A percentile compares a stretch with the other conserved stretches of the same genome.
phyloP scores from a whole-genome alignment of 2,797 vertebrate genomes.

The Leuciscus waleckii region DNA sequence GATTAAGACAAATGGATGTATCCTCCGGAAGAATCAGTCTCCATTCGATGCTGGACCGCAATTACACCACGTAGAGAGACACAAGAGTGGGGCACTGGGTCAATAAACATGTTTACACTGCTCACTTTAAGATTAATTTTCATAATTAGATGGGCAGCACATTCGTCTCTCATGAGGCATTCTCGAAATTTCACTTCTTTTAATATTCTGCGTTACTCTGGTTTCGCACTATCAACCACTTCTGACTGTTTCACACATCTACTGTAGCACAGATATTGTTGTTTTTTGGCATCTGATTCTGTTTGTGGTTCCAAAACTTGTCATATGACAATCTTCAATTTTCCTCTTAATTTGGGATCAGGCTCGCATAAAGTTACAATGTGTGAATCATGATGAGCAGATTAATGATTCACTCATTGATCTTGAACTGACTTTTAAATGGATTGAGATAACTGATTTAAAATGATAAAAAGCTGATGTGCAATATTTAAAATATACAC shows the following conservation, averaged over 20 bases:
- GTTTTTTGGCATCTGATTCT: neutral
- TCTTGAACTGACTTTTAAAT: neutral
- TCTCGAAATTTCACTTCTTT: neutral
- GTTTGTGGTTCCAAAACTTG: neutral
- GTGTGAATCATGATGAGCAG: neutral
- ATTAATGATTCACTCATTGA: neutral
- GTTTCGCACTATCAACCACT: neutral
- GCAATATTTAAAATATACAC: neutral
- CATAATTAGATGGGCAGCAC: constrained; percentile 62
- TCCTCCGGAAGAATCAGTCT: constrained; percentile 72
- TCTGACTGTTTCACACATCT: neutral
- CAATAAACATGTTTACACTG: constrained; percentile 70
- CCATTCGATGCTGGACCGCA: constrained; percentile 66
- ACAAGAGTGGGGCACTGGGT: constrained; percentile 50
- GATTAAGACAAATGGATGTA: constrained; percentile 83
- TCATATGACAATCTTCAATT: neutral
- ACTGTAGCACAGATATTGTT: too few species aligned
- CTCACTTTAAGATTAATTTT: constrained; percentile 68
- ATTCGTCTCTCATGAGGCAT: constrained; percentile 15
- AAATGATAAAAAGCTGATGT: neutral
- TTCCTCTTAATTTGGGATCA: neutral
- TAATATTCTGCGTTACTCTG: neutral
- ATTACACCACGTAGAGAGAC: constrained; percentile 62
- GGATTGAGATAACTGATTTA: too few species aligned
- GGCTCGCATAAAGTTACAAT: neutral